Evolutionary conservation across 2,888 invertebrate genomes (phyloP), one percentile per base, ranked within the genome.

Genomic region (Calameuta idolon): DNA sequence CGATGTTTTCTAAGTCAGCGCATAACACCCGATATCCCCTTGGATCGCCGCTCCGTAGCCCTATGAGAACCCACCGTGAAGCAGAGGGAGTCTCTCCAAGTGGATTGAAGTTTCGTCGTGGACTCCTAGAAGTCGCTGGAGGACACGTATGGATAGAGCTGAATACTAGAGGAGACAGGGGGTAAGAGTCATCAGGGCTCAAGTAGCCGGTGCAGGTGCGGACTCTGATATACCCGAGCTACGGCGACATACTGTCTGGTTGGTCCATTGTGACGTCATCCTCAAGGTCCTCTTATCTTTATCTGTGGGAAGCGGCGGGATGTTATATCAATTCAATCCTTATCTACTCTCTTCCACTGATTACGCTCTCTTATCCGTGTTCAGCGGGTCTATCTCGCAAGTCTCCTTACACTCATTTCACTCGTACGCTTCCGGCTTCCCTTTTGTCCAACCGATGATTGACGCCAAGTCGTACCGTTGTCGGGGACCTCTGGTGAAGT

Each of bases 1-100:
- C 82, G 79, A 82, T 86, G 86, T 89, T 89, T 87, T 88, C 85
- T 79, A 84, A 89, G 86, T 89, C 89, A 87, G 88, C 89, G 85
- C 78, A 87, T 87, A 89, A 88, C 55, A 55, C 86, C 81, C 87
- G 88, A 87, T 88, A 88, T 83, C 80, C 77, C 79, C 77, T 81
- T 79, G 79, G 75, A 80, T 80, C 76, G 74, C 77, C 37, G 33
- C 30, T 76, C 30, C 55, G 76, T 34, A 55, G 34, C 9, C 31
- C 31, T 71, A 34, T 31, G 71, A 71, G 71, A 71, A 71, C 71
- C 69, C 75, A 23, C 30, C 76, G 23, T 23, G 75, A 76, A 33
- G 30, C 69, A 30, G 75, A 40, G 75, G 33, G 75, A 55, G 33
- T 11, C 34, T 55, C 33, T 34, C 68, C 0, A 34, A 33, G 31